Conservation (phyloP, 2,797 vertebrate species). For the Epinephelus awoara region DNA sequence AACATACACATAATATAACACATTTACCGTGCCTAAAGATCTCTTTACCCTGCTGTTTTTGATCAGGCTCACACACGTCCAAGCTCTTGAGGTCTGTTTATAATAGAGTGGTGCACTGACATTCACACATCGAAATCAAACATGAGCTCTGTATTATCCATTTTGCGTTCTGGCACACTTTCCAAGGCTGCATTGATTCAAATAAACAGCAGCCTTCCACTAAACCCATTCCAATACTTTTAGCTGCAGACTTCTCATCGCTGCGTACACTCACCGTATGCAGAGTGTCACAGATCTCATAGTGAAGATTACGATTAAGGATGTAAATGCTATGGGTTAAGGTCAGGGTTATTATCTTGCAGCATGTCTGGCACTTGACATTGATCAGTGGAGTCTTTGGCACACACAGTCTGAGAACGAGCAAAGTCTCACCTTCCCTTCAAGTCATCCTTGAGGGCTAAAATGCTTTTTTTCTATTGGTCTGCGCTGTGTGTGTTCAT, state of each 20-base stretch:
- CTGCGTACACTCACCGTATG: not conserved
- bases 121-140: conserved; percentile 19
- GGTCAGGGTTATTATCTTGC: conserved; percentile 20
- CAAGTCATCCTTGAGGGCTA: conserved; percentile 28
- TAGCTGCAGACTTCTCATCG: not conserved
- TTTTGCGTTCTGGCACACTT: conserved; percentile 2
- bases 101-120: not conserved
- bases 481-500: conserved; percentile 29
- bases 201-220: conserved; percentile 6
- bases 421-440: conserved; percentile 24
- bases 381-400: conserved; percentile 32
- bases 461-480: conserved; percentile 17
- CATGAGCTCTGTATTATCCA: not conserved
- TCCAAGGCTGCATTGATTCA: conserved; percentile 18
- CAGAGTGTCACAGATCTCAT: conserved; percentile 8
- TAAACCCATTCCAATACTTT: not conserved
- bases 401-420: conserved; percentile 20
- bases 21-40: not conserved
- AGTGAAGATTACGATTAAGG: conserved; percentile 9
- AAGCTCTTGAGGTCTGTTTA: conserved; percentile 20
- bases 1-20: not conserved
- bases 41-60: not conserved
- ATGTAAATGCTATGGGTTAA: conserved; percentile 2
- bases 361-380: conserved; percentile 7
- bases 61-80: not conserved